phyloP scores from a whole-genome alignment of 1,140 invertebrate genomes.

The Drosophila lacertosa region DNA sequence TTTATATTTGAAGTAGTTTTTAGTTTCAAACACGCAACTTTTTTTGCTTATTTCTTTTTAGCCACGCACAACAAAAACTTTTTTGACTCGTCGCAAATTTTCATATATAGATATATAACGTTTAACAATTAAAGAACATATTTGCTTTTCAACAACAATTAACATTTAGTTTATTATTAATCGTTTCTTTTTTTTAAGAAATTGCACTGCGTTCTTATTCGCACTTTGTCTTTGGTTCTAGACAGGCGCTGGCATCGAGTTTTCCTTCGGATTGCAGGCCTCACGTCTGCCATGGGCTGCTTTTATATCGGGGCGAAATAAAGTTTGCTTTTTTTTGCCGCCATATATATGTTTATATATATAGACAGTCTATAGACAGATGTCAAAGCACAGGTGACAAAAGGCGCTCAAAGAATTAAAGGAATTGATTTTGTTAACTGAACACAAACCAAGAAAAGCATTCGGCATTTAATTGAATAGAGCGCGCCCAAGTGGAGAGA shows the following conservation, averaged over 20 bases:
- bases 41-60: conserved; percentile 54
- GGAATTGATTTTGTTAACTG: conserved; percentile 24
- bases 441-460: conserved; percentile 32
- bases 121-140: conserved; percentile 57
- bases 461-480: conserved; percentile 57
- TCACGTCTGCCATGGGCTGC: conserved; percentile 38
- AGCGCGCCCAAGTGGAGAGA: conserved; percentile 6
- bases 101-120: conserved; percentile 22
- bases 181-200: conserved; percentile 39
- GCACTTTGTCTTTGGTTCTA: conserved; percentile 30
- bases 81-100: conserved; percentile 9
- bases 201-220: conserved; percentile 37
- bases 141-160: conserved; percentile 40
- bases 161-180: conserved; percentile 52
- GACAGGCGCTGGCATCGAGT: conserved; percentile 67
- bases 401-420: conserved; percentile 26
- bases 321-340: conserved; percentile 19
- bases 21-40: conserved; percentile 47
- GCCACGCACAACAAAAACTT: conserved; percentile 69
- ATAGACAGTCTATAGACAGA: conserved; percentile 35
- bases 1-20: conserved; percentile 3
- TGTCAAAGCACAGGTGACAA: conserved; percentile 6
- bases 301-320: conserved; percentile 60
- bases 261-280: conserved; percentile 58
- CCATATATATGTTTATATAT: conserved; percentile 76